Conservation (phyloP, 1,140 invertebrate species). For the Chrysopa pallens region DNA sequence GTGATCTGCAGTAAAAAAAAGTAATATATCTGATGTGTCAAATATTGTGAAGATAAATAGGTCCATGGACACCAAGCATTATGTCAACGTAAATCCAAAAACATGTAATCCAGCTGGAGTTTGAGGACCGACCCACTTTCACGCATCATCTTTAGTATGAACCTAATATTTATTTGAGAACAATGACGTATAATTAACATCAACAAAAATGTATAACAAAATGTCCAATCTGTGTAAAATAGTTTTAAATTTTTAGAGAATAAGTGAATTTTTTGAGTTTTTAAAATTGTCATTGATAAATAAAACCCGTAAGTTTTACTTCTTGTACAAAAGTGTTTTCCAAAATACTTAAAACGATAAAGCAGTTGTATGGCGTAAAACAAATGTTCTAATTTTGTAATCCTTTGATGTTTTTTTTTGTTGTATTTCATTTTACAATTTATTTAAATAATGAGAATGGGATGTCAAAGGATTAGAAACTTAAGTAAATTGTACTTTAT, state of each 20-base stretch:
- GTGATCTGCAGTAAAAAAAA: neutral
- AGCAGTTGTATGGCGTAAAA: no score
- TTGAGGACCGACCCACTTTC: neutral
- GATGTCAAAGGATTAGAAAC: no score
- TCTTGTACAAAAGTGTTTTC: slow-evolving; percentile 5
- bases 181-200: slow-evolving; percentile 8
- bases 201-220: slow-evolving; percentile 20
- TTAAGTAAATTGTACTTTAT: no score
- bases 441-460: no score
- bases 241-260: slow-evolving; percentile 22
- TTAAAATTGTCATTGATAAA: neutral
- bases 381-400: no score
- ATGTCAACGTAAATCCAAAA: neutral
- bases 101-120: neutral
- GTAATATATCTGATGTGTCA: no score
- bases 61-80: neutral
- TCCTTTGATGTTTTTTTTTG: no score
- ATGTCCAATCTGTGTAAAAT: slow-evolving; percentile 25
- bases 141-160: neutral
- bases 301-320: neutral
- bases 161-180: slow-evolving; percentile 8
- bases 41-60: no score
- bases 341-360: slow-evolving; percentile 3
- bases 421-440: no score
- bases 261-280: slow-evolving; percentile 13